Conservation (phyloP, 2,113 vertebrate species). For the Calonectris borealis region DNA sequence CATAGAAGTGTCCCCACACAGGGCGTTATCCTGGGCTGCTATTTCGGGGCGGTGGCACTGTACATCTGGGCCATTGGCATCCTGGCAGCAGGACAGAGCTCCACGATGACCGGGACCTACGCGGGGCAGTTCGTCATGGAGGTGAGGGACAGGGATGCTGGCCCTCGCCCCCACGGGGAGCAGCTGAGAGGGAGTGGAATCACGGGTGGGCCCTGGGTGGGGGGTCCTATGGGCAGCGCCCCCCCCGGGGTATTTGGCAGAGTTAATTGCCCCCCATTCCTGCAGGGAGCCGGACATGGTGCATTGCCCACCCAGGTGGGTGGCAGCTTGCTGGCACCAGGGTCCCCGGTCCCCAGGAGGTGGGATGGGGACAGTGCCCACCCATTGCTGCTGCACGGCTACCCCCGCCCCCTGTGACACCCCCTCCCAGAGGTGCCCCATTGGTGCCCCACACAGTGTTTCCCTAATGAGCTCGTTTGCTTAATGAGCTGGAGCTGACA, state of each 20-base stretch:
- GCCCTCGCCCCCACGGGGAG: not conserved
- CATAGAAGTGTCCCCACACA: not conserved
- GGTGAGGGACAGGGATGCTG: conserved; percentile 40
- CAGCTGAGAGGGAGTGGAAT: not conserved
- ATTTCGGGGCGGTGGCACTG: conserved; percentile 71
- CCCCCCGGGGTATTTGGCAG: not conserved
- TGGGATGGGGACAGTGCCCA: not conserved
- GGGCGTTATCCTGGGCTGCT: conserved; percentile 80
- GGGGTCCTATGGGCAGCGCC: accelerated
- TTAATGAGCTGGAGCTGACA: conserved; percentile 17
- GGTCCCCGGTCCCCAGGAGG: not conserved
- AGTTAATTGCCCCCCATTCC: not conserved
- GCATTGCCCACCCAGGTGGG: not conserved
- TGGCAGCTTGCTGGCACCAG: not conserved
- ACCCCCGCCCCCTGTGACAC: not conserved
- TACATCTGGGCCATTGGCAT: conserved; percentile 83
- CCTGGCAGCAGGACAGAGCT: conserved; percentile 80
- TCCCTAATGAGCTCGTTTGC: not conserved
- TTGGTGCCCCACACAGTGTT: accelerated
- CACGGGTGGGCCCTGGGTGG: not conserved
- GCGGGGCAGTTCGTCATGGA: conserved; percentile 85
- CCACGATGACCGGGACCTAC: conserved; percentile 82
- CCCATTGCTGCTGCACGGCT: not conserved
- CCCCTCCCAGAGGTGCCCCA: not conserved
- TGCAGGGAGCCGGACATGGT: not conserved